phyloP scores from a whole-genome alignment of 2,113 vertebrate genomes.

The Macaca nemestrina region DNA sequence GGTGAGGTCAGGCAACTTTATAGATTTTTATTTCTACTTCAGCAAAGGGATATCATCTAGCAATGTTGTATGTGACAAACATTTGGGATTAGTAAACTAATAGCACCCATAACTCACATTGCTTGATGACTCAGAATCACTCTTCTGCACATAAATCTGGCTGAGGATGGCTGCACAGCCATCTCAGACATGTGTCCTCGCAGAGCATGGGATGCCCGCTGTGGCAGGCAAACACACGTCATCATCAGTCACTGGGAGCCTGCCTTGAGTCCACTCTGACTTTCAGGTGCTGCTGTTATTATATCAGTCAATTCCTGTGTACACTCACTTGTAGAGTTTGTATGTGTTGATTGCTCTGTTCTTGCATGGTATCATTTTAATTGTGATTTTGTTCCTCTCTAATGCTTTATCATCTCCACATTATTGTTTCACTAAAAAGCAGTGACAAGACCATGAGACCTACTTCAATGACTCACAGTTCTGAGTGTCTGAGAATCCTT shows the following conservation, averaged over 20 bases:
- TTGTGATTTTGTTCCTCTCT: background rate
- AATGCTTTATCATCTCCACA: background rate
- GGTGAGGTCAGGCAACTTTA: background rate
- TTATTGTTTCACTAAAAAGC: background rate
- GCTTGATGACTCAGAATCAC: background rate
- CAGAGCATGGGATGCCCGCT: accelerated
- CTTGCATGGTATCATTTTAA: background rate
- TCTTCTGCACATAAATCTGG: background rate
- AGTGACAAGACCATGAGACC: background rate
- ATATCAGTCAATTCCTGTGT: background rate
- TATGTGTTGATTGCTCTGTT: background rate
- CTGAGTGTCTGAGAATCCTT: background rate
- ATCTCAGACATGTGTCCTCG: accelerated
- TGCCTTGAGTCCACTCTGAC: background rate
- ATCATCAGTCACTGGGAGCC: accelerated
- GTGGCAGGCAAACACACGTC: accelerated
- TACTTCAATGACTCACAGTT: background rate
- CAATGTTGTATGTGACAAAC: background rate
- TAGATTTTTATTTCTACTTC: background rate
- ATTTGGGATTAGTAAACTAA: background rate
- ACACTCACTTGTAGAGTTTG: background rate
- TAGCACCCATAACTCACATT: background rate
- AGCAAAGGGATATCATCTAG: background rate
- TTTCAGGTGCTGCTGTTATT: accelerated
- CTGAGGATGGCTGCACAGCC: background rate